Base-by-base conservation (phyloP, 2,888 invertebrate species). In the Drosophila neoperkinsi region DNA sequence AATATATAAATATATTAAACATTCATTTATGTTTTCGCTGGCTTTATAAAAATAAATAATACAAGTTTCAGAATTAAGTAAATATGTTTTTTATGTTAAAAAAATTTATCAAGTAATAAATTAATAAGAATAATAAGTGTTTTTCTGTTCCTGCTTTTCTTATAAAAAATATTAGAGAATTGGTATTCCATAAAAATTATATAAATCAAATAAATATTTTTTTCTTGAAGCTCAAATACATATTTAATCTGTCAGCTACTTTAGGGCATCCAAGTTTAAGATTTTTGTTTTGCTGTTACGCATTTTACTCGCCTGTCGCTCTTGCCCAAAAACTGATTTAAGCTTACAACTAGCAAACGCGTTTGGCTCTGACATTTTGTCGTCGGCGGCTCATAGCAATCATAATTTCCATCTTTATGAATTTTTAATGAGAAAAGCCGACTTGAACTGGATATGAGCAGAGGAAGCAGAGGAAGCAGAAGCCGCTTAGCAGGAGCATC, bases 321-420 rank as follows among this genome's bases (percentile, higher is more conserved):
- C 28, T 38, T 56, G 38, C 5, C n/a, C 28, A 38, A 56, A 59
- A 25, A 60, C 55, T 36, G 49, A 53, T 30, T 38, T 60, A 57
- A 67, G 63, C 61, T 61, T 11, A 66, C 34, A 43, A 64, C 66
- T 51, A 66, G 43, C 49, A 55, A 53, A 64, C 34, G 62, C 61
- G 61, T 78, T 78, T 82, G 80, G 69, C 64, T 78, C 66, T 86
- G 90, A 90, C 89, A 81, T 90, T 89, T 81, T 84, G 82, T 89
- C 88, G 82, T 88, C 81, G 71, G 58, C 84, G 68, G 70, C 88
- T 85, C 86, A 86, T 89, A 81, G 81, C 81, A 90, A 89, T 88
- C 91, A 90, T 82, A 90, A 90, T 90, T 90, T 89, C 65, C 88
- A 90, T 85, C 75, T 76, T 90, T 88, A 90, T 88, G 91, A 90